Evolutionary conservation across 2,113 vertebrate genomes (phyloP).

Genomic region (Larimichthys polyactis): DNA sequence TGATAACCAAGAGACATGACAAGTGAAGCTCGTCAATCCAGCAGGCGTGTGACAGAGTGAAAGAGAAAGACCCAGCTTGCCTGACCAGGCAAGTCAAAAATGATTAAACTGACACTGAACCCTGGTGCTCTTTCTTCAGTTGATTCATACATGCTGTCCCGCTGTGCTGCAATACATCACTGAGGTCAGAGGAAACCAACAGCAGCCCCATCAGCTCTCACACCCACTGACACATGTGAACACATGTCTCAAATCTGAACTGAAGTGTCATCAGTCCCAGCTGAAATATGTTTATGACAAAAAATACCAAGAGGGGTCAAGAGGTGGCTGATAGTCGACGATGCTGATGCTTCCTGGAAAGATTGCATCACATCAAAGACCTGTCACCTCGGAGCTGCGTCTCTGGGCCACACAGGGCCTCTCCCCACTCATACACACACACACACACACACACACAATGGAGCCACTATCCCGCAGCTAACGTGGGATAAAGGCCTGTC

Average conservation of each 20-base stretch:
- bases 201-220: constrained; percentile 1
- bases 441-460: constrained; percentile 58
- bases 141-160: no score
- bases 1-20: no score
- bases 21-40: no score
- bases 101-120: no score
- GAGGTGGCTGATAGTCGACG: background rate
- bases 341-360: constrained; percentile 20
- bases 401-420: constrained; percentile 49
- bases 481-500: constrained; percentile 35
- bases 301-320: background rate
- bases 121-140: no score
- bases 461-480: constrained; percentile 56
- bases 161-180: no score
- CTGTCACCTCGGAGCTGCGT: constrained; percentile 55
- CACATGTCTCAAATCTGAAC: background rate
- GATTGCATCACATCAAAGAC: constrained; percentile 48
- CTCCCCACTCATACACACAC: background rate
- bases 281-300: background rate
- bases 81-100: no score
- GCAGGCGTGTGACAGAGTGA: no score
- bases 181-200: background rate
- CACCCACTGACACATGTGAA: background rate
- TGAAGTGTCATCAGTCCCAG: background rate
- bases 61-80: no score